Base-by-base conservation (phyloP, 2,888 invertebrate species). In the Myopa tessellatipennis region DNA sequence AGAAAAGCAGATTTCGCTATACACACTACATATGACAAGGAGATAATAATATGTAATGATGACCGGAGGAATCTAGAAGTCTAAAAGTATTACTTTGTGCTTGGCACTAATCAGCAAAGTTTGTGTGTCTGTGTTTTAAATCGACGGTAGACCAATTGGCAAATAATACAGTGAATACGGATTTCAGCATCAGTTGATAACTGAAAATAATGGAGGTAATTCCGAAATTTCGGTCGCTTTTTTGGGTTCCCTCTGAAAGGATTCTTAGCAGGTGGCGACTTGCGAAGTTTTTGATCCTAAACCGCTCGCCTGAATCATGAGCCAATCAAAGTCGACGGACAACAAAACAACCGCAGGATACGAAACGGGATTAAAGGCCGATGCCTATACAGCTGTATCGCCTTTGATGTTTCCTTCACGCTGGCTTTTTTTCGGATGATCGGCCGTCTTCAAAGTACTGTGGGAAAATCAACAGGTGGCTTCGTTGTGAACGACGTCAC, bases 401-500 rank as follows among this genome's bases (percentile, higher is more conserved):
- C 34, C 26, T n/a, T 71, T 52, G 34, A 18, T 58, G 55, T 71
- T 74, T 74, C 18, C 34, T 18, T 72, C n/a, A 45, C 45, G 50
- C 18, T 69, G 14, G 34, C n/a, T 61, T 69, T 69, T 45, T 50
- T 7, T 40, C 12, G 16, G 26, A n/a, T 60, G 16, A 61, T 34
- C 26, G 65, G 34, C 12, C 38, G 14, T 36, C 74, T 65, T 40
- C 36, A 76, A 80, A 74, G 70, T 60, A 82, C 80, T 83, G 84
- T 85, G 85, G 87, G 85, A 87, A 87, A 83, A 82, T 80, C 82
- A 87, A 87, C 87, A 87, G 87, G 87, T 87, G 87, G 84, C 84
- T 77, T 45, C 40, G 61, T 18, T 45, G 45, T 12, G 45, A 36
- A 63, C 4, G 36, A 74, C 6, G 34, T 14, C 26, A 52, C 74